A percentile compares a stretch with the other conserved stretches of the same genome.
phyloP scores from a whole-genome alignment of 2,888 invertebrate species.

The Agrilus cyanescens region DNA sequence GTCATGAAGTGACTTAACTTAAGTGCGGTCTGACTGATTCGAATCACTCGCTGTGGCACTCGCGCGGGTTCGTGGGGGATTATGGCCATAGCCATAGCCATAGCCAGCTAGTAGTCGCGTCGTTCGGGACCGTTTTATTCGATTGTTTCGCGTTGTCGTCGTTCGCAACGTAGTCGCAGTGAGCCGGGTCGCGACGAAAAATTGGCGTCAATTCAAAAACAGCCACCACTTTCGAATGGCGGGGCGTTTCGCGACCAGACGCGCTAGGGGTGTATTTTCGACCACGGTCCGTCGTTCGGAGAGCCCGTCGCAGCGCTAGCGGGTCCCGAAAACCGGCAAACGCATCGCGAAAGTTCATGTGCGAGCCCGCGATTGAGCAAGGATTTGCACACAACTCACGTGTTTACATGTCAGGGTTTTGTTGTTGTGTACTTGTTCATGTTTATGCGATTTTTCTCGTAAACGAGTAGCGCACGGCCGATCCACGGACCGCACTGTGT shows the following conservation, averaged over 20 bases:
- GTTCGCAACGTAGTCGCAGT: neutral
- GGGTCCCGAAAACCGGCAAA: constrained; percentile 11
- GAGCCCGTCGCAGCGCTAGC: constrained; percentile 7
- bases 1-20: no score
- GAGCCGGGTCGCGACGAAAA: constrained; percentile 7
- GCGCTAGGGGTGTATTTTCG: constrained; percentile 19
- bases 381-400: constrained; percentile 21
- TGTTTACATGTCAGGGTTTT: constrained; percentile 21
- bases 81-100: no score
- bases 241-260: constrained; percentile 13
- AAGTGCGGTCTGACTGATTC: no score
- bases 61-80: no score
- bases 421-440: constrained; percentile 15
- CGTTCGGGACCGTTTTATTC: no score
- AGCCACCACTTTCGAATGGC: constrained; percentile 15
- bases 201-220: constrained; percentile 8
- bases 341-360: constrained; percentile 15
- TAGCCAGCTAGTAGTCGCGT: no score
- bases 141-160: no score
- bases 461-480: no score
- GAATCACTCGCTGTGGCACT: no score
- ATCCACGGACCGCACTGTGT: no score
- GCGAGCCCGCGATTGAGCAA: constrained; percentile 19
- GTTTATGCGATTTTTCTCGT: constrained; percentile 12
- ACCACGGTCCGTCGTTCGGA: constrained; percentile 9